A percentile compares a stretch with the other conserved stretches of the same genome.
Conservation (phyloP, 2,113 vertebrate species). For the Muntiacus muntjak region DNA sequence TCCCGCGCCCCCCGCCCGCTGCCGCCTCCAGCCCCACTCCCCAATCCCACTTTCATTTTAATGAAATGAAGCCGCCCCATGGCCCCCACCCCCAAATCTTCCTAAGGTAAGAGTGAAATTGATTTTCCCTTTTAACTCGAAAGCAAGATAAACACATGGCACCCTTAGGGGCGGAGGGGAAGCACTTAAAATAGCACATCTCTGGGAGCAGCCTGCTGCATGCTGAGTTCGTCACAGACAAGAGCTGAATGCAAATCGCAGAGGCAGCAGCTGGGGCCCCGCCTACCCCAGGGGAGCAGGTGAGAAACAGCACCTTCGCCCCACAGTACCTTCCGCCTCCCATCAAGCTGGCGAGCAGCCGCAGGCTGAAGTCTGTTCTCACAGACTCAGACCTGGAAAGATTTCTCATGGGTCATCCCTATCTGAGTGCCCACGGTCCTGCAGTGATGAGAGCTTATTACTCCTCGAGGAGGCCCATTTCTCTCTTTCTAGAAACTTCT, state of each 20-base stretch:
- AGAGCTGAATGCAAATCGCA: slow-evolving; percentile 57
- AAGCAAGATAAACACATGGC: slow-evolving; percentile 78
- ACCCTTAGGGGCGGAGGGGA: slow-evolving; percentile 74
- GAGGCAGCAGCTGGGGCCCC: slow-evolving; percentile 49
- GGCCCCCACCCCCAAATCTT: slow-evolving; percentile 38
- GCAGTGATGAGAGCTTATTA: background rate
- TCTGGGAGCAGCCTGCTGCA: slow-evolving; percentile 63
- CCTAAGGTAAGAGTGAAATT: slow-evolving; percentile 73
- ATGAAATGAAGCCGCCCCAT: slow-evolving; percentile 29
- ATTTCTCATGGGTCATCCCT: background rate
- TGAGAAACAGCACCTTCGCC: background rate
- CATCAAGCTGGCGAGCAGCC: background rate
- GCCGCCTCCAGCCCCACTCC: background rate
- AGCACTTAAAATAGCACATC: slow-evolving; percentile 75
- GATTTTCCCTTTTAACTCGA: slow-evolving; percentile 75
- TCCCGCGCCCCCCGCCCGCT: background rate
- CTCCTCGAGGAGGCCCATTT: background rate
- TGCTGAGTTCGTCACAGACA: slow-evolving; percentile 20
- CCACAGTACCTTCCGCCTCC: background rate
- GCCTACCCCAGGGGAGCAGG: background rate
- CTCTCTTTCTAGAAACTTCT: background rate
- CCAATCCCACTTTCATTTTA: slow-evolving; percentile 31
- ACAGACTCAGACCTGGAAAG: background rate
- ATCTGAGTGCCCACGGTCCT: background rate
- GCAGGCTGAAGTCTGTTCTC: background rate